Percentiles rank a stretch among this genome's conserved stretches.
Conservation (phyloP, 2,888 invertebrate species). For the Andrena chrysosceles region DNA sequence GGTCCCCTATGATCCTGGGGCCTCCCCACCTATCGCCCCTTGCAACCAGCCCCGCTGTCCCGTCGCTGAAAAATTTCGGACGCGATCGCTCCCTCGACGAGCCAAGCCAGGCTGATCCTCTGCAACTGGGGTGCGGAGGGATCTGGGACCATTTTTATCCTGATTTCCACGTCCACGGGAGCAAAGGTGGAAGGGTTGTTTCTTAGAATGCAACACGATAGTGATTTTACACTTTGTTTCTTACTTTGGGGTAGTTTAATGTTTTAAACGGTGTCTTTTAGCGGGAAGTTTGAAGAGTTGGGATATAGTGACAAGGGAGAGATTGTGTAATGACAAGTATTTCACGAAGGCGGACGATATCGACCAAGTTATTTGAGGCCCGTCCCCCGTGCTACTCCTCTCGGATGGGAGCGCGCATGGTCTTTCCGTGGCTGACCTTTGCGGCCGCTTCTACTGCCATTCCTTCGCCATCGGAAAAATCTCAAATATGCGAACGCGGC, state of each 20-base stretch:
- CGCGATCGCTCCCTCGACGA: not conserved
- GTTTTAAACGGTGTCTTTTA: no score
- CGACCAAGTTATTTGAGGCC: not conserved
- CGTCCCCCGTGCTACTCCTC: constrained; percentile 26
- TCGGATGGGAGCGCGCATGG: constrained; percentile 34
- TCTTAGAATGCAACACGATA: no score
- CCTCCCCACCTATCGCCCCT: constrained; percentile 43
- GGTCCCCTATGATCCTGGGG: constrained; percentile 44
- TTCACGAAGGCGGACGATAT: constrained; percentile 20
- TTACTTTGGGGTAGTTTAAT: no score
- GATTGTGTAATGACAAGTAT: constrained; percentile 22
- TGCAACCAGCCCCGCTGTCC: not conserved
- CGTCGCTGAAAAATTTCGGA: not conserved
- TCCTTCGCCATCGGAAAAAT: constrained; percentile 54
- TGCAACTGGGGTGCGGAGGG: not conserved
- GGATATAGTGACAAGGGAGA: no score
- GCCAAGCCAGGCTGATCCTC: not conserved
- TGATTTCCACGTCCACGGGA: not conserved
- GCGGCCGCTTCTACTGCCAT: constrained; percentile 48
- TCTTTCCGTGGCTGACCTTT: constrained; percentile 52
- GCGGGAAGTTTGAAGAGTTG: no score
- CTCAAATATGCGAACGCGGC: constrained; percentile 55
- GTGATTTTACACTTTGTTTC: no score
- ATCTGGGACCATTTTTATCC: not conserved
- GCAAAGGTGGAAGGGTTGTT: not conserved